Evolutionary conservation across 2,888 invertebrate genomes (phyloP), one percentile per base, ranked within the genome.

Genomic region (Drosophila cognata): DNA sequence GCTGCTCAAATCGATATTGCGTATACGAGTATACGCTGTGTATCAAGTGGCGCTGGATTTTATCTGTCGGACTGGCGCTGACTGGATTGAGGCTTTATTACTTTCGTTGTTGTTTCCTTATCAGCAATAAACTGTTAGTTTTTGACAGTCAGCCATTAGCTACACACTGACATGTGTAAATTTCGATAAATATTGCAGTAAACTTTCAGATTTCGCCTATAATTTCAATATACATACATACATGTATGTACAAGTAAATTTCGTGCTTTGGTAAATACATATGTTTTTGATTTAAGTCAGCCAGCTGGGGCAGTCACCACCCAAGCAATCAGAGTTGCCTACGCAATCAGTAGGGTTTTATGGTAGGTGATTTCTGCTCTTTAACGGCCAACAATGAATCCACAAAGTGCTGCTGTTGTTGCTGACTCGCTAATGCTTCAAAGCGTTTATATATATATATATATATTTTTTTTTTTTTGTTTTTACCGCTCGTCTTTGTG

Each of bases 101-200:
- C 81, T 64, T 82, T 76, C 71, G 60, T 74, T 88, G 91, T 91
- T 82, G 72, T 65, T 62, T 71, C 58, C 78, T 77, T 88, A 91
- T 91, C 85, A 85, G 65, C 71, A 81, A 81, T 88, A 84, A 87
- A 84, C 77, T 72, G 76, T 73, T 84, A 77, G 76, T 77, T 74
- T 79, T 72, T 60, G 59, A 60, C 72, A 71, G 52, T 60, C 58
- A 58, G 66, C 61, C 65, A 73, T 78, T 67, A 55, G 67, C 36
- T 51, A 50, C 50, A 61, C 51, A 56, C 61, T 50, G 60, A 72
- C 62, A 68, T 63, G 74, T 58, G 50, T 71, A 78, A 62, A 74
- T 73, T 70, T 63, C 38, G 53, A 62, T 66, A 51, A 71, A 52
- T 29, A 38, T 31, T 52, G 41, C 38, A 55, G 36, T 16, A n/a